phyloP scores from a whole-genome alignment of 2,888 invertebrate genomes.

The Odontocerum albicorne region DNA sequence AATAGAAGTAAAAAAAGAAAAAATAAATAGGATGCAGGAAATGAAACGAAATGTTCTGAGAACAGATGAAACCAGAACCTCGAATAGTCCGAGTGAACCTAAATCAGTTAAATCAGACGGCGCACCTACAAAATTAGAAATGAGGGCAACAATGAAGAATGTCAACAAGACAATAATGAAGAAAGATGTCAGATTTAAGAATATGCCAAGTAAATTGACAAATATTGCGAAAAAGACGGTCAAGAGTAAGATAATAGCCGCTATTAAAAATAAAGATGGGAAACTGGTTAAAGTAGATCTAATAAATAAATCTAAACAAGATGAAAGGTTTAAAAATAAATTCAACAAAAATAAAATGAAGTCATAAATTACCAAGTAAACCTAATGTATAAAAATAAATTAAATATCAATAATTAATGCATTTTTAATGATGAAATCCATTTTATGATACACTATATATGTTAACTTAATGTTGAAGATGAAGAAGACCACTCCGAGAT shows the following conservation, averaged over 20 bases:
- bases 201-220: slow-evolving; percentile 52
- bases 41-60: slow-evolving; percentile 37
- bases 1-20: slow-evolving; percentile 25
- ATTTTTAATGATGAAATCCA: no score
- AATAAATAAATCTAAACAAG: no score
- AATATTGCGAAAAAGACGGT: slow-evolving; percentile 54
- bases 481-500: no score
- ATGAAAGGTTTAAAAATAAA: no score
- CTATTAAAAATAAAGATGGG: slow-evolving; percentile 18
- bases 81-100: not conserved
- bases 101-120: not conserved
- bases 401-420: no score
- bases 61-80: slow-evolving; percentile 42
- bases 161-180: slow-evolving; percentile 53
- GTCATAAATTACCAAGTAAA: no score
- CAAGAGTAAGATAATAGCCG: slow-evolving; percentile 34
- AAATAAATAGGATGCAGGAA: slow-evolving; percentile 28
- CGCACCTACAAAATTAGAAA: slow-evolving; percentile 45
- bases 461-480: no score
- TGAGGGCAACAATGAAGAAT: slow-evolving; percentile 44
- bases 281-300: slow-evolving; percentile 21
- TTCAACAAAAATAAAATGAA: no score
- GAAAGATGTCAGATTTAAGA: slow-evolving; percentile 52
- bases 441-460: no score
- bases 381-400: no score